Conservation (phyloP, 2,797 vertebrate genomes). For the Macropodus opercularis region DNA sequence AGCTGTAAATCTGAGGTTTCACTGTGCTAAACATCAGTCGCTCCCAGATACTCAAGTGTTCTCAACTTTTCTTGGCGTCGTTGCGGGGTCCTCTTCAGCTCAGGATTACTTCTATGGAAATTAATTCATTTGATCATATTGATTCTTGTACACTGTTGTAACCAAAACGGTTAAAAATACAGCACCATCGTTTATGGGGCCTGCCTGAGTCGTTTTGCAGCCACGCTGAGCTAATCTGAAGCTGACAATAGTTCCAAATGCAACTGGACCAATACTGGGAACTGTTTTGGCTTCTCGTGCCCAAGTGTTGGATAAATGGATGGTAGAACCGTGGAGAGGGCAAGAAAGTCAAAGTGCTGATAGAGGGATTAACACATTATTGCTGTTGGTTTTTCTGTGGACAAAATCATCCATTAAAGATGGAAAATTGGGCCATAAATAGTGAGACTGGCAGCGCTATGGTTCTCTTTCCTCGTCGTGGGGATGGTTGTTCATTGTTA, state of each 20-base stretch:
- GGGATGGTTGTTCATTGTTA: neutral
- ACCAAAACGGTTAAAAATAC: no score
- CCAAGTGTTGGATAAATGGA: neutral
- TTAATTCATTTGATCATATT: neutral
- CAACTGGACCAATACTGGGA: neutral
- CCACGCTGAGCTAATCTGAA: neutral
- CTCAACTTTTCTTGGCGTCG: slow-evolving; percentile 44
- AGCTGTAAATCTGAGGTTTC: slow-evolving; percentile 27
- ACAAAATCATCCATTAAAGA: neutral
- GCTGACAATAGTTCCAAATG: neutral
- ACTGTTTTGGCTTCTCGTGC: neutral
- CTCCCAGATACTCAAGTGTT: slow-evolving; percentile 20
- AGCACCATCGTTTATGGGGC: neutral
- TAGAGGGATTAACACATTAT: neutral
- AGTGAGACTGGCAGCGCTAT: neutral
- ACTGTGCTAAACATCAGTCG: slow-evolving; percentile 12
- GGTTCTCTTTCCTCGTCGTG: neutral
- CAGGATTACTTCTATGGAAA: slow-evolving; percentile 25
- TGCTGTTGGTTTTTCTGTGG: neutral
- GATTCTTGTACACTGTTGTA: neutral
- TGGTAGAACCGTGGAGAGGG: neutral
- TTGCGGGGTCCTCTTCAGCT: slow-evolving; percentile 20
- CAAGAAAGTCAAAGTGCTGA: neutral
- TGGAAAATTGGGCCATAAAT: neutral
- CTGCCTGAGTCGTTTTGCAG: no score